A percentile compares a stretch with the other conserved stretches of the same genome.
phyloP scores from a whole-genome alignment of 2,113 vertebrate species.

The Micromys minutus region DNA sequence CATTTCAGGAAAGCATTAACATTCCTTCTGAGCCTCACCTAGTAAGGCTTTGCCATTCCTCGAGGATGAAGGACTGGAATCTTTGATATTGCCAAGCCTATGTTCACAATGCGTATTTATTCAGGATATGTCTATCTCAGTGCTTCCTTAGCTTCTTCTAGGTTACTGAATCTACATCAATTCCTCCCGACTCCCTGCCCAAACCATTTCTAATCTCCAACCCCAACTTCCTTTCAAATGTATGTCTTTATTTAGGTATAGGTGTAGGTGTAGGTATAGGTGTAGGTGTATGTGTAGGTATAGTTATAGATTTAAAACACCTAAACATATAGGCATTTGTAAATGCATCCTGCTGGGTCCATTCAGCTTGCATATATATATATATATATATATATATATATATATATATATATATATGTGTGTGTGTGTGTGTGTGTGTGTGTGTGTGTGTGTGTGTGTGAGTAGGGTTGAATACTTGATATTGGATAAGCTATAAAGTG shows the following conservation, averaged over 20 bases:
- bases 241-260: too few species aligned
- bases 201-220: neutral
- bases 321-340: neutral
- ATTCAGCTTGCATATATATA: neutral
- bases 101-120: neutral
- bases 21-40: neutral
- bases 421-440: too few species aligned
- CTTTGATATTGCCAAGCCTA: neutral
- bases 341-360: neutral
- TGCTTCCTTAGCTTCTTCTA: neutral
- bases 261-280: too few species aligned
- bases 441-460: too few species aligned
- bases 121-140: neutral
- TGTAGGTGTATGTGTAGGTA: too few species aligned
- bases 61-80: neutral
- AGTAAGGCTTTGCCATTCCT: neutral
- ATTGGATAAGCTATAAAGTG: neutral
- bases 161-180: neutral
- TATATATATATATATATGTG: too few species aligned
- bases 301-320: too few species aligned
- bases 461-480: neutral
- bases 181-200: too few species aligned
- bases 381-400: too few species aligned
- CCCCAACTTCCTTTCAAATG: too few species aligned
- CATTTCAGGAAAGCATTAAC: neutral